Conservation (phyloP, 2,113 vertebrate genomes). For the Saccopteryx bilineata region DNA sequence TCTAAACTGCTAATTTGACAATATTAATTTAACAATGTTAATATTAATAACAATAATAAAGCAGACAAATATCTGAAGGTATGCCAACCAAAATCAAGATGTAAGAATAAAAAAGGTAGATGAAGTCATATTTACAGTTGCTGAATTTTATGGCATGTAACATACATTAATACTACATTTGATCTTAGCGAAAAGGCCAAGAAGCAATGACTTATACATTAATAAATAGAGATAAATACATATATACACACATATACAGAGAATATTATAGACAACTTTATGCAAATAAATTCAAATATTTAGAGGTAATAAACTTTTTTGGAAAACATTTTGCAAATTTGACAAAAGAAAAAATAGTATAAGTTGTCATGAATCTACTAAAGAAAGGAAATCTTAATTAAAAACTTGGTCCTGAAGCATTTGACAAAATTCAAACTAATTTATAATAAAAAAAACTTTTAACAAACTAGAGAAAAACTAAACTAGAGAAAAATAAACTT, state of each 20-base stretch:
- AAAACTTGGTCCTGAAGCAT: background rate
- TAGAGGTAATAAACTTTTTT: background rate
- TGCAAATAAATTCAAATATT: conserved; percentile 32
- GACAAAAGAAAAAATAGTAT: background rate
- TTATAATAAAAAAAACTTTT: background rate
- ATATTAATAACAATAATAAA: conserved; percentile 32
- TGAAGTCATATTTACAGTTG: background rate
- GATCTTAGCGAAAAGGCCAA: no score
- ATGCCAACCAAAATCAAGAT: background rate
- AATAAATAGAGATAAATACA: background rate
- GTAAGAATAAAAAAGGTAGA: background rate
- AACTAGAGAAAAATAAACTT: background rate
- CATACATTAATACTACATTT: no score
- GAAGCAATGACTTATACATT: background rate
- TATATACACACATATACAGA: background rate
- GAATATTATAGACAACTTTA: background rate
- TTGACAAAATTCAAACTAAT: background rate
- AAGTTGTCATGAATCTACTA: background rate
- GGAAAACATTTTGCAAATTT: conserved; percentile 28
- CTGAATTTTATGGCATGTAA: background rate
- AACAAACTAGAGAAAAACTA: background rate
- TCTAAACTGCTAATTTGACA: background rate
- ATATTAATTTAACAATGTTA: background rate
- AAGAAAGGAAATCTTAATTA: conserved; percentile 32
- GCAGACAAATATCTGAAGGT: background rate